Conservation (phyloP, 2,888 invertebrate species). For the Scaptomyza flava region DNA sequence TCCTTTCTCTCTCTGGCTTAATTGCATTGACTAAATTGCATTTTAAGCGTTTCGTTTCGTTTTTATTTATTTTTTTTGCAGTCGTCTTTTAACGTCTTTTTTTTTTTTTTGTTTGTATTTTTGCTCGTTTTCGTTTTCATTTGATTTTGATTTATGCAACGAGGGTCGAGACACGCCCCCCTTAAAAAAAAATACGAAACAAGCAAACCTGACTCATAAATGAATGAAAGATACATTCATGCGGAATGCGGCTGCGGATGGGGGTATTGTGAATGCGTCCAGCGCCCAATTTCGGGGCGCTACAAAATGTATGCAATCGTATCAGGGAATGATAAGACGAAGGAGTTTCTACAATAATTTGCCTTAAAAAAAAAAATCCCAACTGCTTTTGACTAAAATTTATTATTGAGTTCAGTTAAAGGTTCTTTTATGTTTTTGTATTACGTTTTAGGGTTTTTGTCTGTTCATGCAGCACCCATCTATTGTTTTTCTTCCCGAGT, state of each 20-base stretch:
- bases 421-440: too few relatives aligned
- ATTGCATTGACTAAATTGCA: conserved; percentile 75
- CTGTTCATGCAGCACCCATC: background rate
- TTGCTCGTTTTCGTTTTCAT: conserved; percentile 40
- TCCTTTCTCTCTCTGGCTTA: conserved; percentile 35
- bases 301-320: too few relatives aligned
- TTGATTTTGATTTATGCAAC: conserved; percentile 44
- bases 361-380: background rate
- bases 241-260: conserved; percentile 4
- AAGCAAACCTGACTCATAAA: conserved; percentile 22
- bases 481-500: background rate
- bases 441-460: background rate
- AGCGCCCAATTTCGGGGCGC: too few relatives aligned
- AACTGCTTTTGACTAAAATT: background rate
- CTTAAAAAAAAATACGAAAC: background rate
- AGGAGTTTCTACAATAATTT: background rate
- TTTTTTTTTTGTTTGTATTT: too few relatives aligned
- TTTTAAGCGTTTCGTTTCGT: conserved; percentile 53
- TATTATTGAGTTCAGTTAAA: background rate
- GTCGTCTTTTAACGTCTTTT: conserved; percentile 7
- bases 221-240: conserved; percentile 8
- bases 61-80: conserved; percentile 9
- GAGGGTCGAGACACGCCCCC: conserved; percentile 25
- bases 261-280: background rate
- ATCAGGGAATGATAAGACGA: too few relatives aligned